Evolutionary conservation across 2,888 invertebrate species (phyloP).

Genomic region (Pteria penguin): DNA sequence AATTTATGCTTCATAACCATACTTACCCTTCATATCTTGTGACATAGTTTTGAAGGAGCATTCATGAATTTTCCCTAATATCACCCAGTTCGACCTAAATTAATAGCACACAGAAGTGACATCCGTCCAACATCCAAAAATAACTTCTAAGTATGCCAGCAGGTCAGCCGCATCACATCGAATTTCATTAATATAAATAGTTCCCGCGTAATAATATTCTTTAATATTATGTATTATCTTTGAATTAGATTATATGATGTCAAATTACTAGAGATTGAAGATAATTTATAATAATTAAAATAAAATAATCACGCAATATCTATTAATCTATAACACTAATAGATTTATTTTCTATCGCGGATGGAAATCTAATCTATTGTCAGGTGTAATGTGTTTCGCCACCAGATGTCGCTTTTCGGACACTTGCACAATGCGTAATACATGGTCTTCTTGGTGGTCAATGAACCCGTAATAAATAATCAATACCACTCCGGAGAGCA

Average conservation of each 20-base stretch:
- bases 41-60: constrained; percentile 61
- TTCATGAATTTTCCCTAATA: constrained; percentile 68
- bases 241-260: no score
- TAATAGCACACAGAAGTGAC: constrained; percentile 65
- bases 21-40: constrained; percentile 65
- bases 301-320: no score
- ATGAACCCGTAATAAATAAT: background rate
- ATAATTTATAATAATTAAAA: no score
- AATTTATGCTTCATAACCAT: constrained; percentile 24
- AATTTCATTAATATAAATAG: constrained; percentile 60
- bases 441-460: background rate
- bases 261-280: no score
- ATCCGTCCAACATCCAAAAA: constrained; percentile 71
- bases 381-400: background rate
- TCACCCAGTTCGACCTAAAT: constrained; percentile 69
- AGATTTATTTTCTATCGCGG: no score
- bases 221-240: background rate
- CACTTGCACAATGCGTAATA: background rate
- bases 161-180: constrained; percentile 64
- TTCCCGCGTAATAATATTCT: constrained; percentile 49
- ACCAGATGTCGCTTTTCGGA: background rate
- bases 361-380: no score
- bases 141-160: constrained; percentile 64
- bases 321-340: no score
- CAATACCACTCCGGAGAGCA: no score